Conservation (phyloP, 2,113 vertebrate genomes). For the Romanogobio albipinnatus region DNA sequence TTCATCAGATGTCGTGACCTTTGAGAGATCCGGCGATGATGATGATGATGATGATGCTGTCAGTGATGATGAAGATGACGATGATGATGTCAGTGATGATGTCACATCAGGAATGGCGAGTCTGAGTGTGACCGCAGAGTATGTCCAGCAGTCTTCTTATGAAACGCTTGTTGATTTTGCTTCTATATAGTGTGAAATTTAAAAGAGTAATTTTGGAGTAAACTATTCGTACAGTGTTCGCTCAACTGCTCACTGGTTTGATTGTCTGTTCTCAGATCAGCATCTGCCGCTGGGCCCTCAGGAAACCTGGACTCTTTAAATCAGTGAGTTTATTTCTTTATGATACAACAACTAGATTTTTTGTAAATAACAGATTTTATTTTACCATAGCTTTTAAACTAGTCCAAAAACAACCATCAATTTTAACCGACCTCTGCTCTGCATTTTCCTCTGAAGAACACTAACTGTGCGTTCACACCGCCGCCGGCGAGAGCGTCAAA, state of each 20-base stretch:
- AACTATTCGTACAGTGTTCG: background rate
- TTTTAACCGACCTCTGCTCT: too few species aligned
- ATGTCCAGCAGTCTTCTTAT: background rate
- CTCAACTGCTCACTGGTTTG: background rate
- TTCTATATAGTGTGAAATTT: background rate
- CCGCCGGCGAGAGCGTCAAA: too few species aligned
- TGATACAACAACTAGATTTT: background rate
- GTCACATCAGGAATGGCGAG: background rate
- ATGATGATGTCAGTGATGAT: background rate
- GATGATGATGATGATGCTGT: background rate
- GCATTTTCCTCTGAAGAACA: too few species aligned
- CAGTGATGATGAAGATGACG: background rate
- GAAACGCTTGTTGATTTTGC: background rate
- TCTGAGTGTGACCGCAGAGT: background rate
- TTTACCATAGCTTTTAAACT: too few species aligned
- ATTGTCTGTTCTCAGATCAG: slow-evolving; percentile 14
- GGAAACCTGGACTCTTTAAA: background rate
- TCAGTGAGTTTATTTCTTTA: background rate
- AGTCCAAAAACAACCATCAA: too few species aligned
- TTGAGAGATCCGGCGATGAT: background rate
- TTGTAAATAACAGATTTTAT: too few species aligned
- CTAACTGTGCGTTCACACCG: too few species aligned
- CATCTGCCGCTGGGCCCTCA: background rate
- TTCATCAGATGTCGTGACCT: background rate
- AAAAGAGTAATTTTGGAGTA: background rate